phyloP scores from a whole-genome alignment of 2,113 vertebrate species.

The Oreochromis niloticus region DNA sequence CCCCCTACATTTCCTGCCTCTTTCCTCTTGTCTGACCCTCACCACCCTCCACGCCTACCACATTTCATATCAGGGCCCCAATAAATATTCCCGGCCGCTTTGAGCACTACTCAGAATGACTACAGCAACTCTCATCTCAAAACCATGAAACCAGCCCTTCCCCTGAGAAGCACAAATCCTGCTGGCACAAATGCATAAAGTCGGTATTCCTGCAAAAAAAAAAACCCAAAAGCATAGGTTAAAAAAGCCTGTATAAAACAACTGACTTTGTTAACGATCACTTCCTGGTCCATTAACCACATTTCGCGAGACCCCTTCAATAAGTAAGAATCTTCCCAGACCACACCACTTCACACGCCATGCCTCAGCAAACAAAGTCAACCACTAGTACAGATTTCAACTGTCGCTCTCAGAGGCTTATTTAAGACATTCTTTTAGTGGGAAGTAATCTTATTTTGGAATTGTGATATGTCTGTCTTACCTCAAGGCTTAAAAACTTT shows the following conservation, averaged over 20 bases:
- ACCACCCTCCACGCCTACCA: constrained; percentile 31
- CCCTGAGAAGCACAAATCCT: background rate
- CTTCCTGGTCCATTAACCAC: constrained; percentile 59
- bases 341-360: constrained; percentile 23
- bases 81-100: constrained; percentile 58
- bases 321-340: constrained; percentile 6
- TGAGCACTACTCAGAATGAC: constrained; percentile 41
- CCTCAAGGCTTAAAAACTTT: constrained; percentile 10
- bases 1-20: constrained; percentile 51
- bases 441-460: constrained; percentile 38
- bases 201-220: background rate
- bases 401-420: background rate
- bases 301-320: constrained; percentile 1
- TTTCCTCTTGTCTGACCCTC: constrained; percentile 46
- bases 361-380: constrained; percentile 2
- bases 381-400: background rate
- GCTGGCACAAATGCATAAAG: background rate
- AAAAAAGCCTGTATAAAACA: constrained; percentile 31
- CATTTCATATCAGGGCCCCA: constrained; percentile 60
- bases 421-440: constrained; percentile 39
- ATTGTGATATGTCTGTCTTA: constrained; percentile 41
- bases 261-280: constrained; percentile 47
- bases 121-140: constrained; percentile 16
- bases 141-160: background rate
- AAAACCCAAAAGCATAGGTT: background rate